Percentiles rank a stretch among this genome's conserved stretches.
Evolutionary conservation across 2,113 vertebrate genomes (phyloP).

Genomic region (Gnathonemus echidnorhynchus): DNA sequence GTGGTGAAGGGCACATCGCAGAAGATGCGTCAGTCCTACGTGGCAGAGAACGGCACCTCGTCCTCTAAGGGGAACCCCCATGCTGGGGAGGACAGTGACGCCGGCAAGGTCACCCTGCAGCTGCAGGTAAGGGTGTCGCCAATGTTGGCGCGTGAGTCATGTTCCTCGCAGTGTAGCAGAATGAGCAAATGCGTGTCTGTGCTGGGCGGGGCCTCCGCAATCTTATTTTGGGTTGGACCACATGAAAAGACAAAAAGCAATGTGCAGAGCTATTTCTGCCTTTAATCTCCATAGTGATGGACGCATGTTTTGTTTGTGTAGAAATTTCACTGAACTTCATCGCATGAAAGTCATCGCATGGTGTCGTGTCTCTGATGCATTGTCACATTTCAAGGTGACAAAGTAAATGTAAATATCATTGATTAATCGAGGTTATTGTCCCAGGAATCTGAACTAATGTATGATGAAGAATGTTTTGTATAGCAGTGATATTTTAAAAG

Average conservation of each 20-base stretch:
- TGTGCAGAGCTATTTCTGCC: background rate
- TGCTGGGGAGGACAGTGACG: constrained; percentile 49
- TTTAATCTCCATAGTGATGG: background rate
- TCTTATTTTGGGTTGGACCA: background rate
- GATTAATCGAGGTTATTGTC: background rate
- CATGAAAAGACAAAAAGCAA: background rate
- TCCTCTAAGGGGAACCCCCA: constrained; percentile 30
- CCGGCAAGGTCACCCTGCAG: constrained; percentile 63
- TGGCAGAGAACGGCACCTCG: constrained; percentile 48
- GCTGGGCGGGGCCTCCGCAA: background rate
- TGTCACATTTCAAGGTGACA: background rate
- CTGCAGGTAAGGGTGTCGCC: constrained; percentile 53
- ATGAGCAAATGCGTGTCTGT: background rate
- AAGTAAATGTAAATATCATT: background rate
- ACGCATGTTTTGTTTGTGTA: background rate
- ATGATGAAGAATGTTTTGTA: background rate
- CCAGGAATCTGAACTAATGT: background rate
- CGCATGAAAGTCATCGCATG: background rate
- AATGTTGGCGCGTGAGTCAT: background rate
- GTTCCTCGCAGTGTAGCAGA: background rate
- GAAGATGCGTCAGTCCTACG: constrained; percentile 40
- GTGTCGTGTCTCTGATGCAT: background rate
- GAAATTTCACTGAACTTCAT: background rate
- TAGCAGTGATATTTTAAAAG: background rate
- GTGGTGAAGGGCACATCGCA: constrained; percentile 65